These are phyloP conservation scores for Nymphicus hollandicus DNA, from an alignment of 2,113 vertebrate species.

Conservation along the genomic window DNA sequence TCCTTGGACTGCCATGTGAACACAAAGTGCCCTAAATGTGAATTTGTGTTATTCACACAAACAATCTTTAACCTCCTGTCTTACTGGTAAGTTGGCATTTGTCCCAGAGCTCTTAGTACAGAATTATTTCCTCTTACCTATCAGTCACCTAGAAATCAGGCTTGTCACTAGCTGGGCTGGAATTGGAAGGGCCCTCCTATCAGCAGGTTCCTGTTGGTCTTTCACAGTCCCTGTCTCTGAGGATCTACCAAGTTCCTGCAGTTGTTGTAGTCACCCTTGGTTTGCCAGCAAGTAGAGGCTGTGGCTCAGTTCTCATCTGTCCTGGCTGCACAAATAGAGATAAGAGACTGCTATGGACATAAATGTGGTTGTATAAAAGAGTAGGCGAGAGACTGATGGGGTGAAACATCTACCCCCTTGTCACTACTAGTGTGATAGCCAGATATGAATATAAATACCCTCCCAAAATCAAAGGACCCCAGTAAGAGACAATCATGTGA, in stretches of 20 bases:
- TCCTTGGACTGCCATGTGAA: neutral
- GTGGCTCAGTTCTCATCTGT: neutral
- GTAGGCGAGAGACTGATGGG: neutral
- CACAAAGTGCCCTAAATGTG: neutral
- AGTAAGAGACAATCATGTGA: neutral
- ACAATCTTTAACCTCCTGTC: slow-evolving; percentile 7
- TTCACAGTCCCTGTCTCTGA: neutral
- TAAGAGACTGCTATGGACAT: neutral
- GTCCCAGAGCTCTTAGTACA: neutral
- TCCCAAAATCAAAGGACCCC: neutral
- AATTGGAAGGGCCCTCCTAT: neutral
- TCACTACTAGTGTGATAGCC: neutral
- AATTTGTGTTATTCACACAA: neutral
- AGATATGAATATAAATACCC: neutral
- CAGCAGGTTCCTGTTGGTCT: neutral
- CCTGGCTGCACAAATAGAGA: neutral
- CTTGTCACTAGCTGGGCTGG: neutral
- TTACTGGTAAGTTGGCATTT: neutral
- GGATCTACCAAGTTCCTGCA: neutral
- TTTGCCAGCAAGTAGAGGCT: neutral
- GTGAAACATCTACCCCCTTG: neutral
- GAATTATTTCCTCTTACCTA: slow-evolving; percentile 5
- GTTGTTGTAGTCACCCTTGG: neutral
- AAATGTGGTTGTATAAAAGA: neutral
- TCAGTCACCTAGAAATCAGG: neutral